Base-by-base conservation (phyloP, 2,888 invertebrate genomes). In the Epiblema foenella region DNA sequence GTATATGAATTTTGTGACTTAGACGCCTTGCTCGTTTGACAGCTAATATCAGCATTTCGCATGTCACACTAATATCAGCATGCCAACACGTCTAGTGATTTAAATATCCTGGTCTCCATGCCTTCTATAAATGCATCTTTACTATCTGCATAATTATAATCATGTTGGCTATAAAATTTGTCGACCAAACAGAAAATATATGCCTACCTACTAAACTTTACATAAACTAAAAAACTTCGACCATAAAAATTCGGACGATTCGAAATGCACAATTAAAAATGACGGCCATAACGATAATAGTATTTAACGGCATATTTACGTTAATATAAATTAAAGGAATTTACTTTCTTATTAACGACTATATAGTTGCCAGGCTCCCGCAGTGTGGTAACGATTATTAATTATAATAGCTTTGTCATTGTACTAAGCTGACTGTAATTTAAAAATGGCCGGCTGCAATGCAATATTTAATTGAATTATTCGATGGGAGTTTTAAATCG, bases 261-360 rank as follows among this genome's bases (percentile, higher is more conserved):
- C 49, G 52, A 10, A 20, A 63, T 52, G 15, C 37, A 20, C 33
- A 57, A 57, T 63, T 63, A 63, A 63, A 52, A 63, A 63, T 37
- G 63, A 63, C 37, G 15, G 37, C 29, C 18, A 10, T 52, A 37
- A 52, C 54, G 10, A 60, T 49, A 60, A n/a, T 17, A 24, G 20
- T 46, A 64, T 54, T 62, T 49, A 51, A 64, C 39, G 52, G 39
- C 20, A 60, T 24, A 15, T 39, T 58, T 51, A 29, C n/a, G 12
- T 29, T 64, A 65, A 54, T 46, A 39, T 58, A 64, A 37, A 64
- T 51, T 52, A 59, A 64, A 69, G 18, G 52, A 57, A 69, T 69
- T 69, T 58, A 69, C 52, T 52, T 58, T 52, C 59, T 65, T 65
- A 70, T 70, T 66, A 65, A 59, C 42, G n/a, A 64, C 63, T 58